These are phyloP conservation scores for Quadroppia sp. DNA, from an alignment of 2,888 invertebrate genomes.

Conservation along the genomic window DNA sequence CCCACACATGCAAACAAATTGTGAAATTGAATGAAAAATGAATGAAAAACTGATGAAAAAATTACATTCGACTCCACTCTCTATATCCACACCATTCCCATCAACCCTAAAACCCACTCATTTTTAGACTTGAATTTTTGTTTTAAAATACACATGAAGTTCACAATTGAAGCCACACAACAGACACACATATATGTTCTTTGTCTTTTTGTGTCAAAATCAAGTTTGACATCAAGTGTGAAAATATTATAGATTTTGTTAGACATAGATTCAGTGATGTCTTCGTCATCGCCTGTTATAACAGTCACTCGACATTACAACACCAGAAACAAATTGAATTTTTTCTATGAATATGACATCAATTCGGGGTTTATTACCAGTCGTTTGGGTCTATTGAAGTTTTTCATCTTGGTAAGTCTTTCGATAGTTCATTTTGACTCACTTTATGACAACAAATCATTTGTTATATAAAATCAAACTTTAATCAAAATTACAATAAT, in stretches of 20 bases:
- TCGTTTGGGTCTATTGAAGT: constrained; percentile 19
- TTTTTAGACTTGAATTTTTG: no score
- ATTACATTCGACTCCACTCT: background rate
- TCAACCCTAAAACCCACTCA: no score
- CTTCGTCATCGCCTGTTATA: background rate
- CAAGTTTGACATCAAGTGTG: background rate
- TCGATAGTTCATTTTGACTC: background rate
- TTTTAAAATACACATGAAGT: no score
- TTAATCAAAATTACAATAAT: background rate
- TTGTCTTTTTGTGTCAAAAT: background rate
- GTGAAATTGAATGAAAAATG: background rate
- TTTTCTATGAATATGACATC: constrained; percentile 7
- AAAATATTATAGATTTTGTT: background rate
- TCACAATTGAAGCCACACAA: no score
- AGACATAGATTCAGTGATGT: background rate
- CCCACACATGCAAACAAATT: background rate
- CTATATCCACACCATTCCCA: background rate
- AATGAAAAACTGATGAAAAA: background rate
- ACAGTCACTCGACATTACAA: constrained; percentile 8
- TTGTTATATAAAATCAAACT: background rate
- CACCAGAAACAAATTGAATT: background rate
- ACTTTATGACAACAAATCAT: background rate
- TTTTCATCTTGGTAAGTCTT: background rate
- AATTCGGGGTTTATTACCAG: constrained; percentile 20
- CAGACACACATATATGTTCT: no score